Percentiles rank a stretch among this genome's conserved stretches.
phyloP scores from a whole-genome alignment of 1,140 invertebrate species.

The Cotesia vestalis region DNA sequence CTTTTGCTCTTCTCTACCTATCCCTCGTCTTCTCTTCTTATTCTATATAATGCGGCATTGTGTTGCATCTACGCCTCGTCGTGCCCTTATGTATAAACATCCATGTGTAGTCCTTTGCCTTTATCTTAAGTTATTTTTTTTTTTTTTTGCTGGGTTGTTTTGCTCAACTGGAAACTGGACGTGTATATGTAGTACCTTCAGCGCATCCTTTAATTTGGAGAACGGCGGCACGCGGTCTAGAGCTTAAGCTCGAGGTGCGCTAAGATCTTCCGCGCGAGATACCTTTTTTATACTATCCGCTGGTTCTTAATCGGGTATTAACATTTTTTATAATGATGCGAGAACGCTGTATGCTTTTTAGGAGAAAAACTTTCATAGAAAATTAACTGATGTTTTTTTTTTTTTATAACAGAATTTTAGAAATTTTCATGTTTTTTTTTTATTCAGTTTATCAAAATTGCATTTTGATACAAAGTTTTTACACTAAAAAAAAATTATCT shows the following conservation, averaged over 20 bases:
- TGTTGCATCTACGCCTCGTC: neutral
- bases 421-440: neutral
- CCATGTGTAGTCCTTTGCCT: neutral
- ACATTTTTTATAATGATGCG: conserved; percentile 4
- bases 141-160: too few relatives aligned
- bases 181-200: neutral
- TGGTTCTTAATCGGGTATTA: conserved; percentile 10
- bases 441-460: too few relatives aligned
- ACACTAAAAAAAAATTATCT: too few relatives aligned
- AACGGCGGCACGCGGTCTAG: conserved; percentile 37
- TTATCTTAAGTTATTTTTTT: too few relatives aligned
- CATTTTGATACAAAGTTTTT: too few relatives aligned
- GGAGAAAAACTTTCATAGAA: neutral
- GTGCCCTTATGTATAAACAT: neutral
- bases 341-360: conserved; percentile 18
- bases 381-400: too few relatives aligned
- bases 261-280: neutral
- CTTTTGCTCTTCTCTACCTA: conserved; percentile 52
- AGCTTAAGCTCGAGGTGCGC: neutral
- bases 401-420: too few relatives aligned
- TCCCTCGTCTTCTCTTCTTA: conserved; percentile 11
- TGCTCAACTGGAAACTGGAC: neutral
- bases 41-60: conserved; percentile 10
- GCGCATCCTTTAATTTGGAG: conserved; percentile 34
- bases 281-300: neutral